phyloP scores from a whole-genome alignment of 2,113 vertebrate species.

The Poecilia latipinna region DNA sequence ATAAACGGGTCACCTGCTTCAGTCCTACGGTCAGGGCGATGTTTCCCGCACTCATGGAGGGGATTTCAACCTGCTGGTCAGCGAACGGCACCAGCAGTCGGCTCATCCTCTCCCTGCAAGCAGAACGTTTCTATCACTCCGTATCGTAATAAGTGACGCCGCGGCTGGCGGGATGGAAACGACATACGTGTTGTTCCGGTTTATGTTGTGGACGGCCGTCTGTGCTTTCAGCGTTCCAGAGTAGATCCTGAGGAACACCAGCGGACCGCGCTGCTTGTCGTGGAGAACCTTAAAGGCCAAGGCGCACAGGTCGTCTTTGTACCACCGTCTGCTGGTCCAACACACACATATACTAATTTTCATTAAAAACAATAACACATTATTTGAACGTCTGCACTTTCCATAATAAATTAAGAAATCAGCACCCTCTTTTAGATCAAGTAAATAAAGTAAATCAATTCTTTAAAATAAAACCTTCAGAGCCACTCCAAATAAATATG shows the following conservation, averaged over 20 bases:
- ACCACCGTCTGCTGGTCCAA: constrained; percentile 84
- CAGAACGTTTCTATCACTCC: background rate
- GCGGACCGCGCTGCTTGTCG: constrained; percentile 92
- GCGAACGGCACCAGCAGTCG: constrained; percentile 94
- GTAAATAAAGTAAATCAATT: background rate
- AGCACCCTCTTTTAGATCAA: background rate
- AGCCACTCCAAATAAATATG: too few relatives aligned
- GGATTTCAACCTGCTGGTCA: constrained; percentile 93
- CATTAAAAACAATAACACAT: background rate
- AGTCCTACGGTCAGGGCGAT: constrained; percentile 94
- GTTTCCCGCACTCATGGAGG: constrained; percentile 90
- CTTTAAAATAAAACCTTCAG: too few relatives aligned
- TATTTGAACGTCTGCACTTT: background rate
- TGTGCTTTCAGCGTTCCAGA: constrained; percentile 92
- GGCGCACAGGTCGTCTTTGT: constrained; percentile 91
- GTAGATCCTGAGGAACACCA: constrained; percentile 94
- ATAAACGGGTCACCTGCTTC: constrained; percentile 83
- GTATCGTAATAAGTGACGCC: background rate
- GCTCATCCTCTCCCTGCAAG: constrained; percentile 92
- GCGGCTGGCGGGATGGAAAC: background rate
- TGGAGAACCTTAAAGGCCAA: constrained; percentile 97
- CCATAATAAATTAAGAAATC: background rate
- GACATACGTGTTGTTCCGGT: constrained; percentile 89
- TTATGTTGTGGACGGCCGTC: constrained; percentile 90
- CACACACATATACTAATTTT: background rate